Conservation (phyloP, 2,888 invertebrate genomes). For the Cheilosia variabilis region DNA sequence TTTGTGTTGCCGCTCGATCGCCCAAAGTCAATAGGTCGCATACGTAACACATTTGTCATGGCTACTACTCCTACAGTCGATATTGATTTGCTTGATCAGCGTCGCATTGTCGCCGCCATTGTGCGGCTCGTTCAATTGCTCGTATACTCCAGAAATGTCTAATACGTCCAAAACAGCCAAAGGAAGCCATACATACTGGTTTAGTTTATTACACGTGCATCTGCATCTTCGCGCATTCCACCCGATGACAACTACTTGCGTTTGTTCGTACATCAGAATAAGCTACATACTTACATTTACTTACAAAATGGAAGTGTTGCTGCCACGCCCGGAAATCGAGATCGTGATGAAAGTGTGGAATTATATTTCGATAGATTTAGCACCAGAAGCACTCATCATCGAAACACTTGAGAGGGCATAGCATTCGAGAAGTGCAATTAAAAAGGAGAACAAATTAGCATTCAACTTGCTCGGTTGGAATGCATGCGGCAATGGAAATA, state of each 20-base stretch:
- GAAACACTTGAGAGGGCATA: conserved; percentile 37
- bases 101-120: background rate
- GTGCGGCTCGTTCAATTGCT: conserved; percentile 33
- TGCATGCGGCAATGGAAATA: conserved; percentile 38
- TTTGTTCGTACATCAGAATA: conserved; percentile 7
- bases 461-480: conserved; percentile 59
- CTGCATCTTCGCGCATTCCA: conserved; percentile 67
- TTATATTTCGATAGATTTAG: conserved; percentile 47
- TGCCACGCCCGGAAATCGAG: conserved; percentile 72
- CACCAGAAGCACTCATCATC: conserved; percentile 52
- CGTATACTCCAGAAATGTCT: conserved; percentile 65
- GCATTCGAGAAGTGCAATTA: conserved; percentile 53
- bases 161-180: conserved; percentile 48
- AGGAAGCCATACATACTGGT: conserved; percentile 62
- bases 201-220: conserved; percentile 70
- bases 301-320: conserved; percentile 38
- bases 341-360: conserved; percentile 70
- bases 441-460: conserved; percentile 60
- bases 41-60: conserved; percentile 73
- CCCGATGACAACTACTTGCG: background rate
- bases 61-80: conserved; percentile 27
- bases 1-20: conserved; percentile 75
- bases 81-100: conserved; percentile 59
- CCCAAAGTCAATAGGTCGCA: conserved; percentile 74
- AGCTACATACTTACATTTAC: conserved; percentile 12